Conservation (phyloP, 64 coral and sea anemone species). For the Actinia tenebrosa region DNA sequence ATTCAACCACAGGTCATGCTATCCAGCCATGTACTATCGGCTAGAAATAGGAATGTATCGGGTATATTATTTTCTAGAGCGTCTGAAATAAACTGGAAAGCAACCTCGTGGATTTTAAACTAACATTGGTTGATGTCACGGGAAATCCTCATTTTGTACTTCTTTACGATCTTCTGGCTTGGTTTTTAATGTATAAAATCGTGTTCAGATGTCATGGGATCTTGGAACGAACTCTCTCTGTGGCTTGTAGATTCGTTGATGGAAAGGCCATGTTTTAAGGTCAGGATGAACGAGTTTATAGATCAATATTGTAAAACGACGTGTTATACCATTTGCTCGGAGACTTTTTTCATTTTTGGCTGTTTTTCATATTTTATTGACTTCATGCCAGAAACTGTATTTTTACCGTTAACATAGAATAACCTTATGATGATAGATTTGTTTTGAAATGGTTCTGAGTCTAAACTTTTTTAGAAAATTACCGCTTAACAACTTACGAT, state of each 20-base stretch:
- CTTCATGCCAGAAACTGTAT: background rate
- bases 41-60: background rate
- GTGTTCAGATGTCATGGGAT: slow-evolving; percentile 47
- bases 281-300: slow-evolving; percentile 14
- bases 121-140: background rate
- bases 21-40: background rate
- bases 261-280: slow-evolving; percentile 85
- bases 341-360: background rate
- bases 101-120: background rate
- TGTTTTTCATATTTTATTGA: background rate
- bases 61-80: background rate
- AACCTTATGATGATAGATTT: background rate
- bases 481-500: slow-evolving; percentile 11
- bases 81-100: background rate
- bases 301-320: background rate
- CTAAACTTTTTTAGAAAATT: background rate
- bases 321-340: background rate
- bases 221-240: slow-evolving; percentile 70
- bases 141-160: background rate
- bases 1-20: background rate
- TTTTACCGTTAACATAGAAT: background rate
- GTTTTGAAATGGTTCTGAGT: background rate
- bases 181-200: background rate
- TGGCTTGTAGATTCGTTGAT: slow-evolving; percentile 81
- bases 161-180: background rate